Evolutionary conservation across 2,113 vertebrate genomes (phyloP), one percentile per base, ranked within the genome.

Genomic region (Panthera uncia): DNA sequence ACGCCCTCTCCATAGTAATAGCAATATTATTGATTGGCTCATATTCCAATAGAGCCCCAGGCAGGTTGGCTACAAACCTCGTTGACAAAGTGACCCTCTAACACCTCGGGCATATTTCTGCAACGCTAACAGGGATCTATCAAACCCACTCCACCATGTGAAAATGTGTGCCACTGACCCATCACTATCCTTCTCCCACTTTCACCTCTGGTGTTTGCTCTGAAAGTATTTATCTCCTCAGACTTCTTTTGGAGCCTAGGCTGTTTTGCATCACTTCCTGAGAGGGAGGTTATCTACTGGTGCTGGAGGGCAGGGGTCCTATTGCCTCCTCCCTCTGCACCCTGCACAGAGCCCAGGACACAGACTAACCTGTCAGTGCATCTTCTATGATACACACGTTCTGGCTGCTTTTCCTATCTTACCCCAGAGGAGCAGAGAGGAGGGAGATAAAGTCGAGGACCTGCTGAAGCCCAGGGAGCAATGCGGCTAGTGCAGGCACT

Each of bases 401-500:
- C 33, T 48, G 25, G 0, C 12, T 16, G 11, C 12, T 41, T 25
- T 81, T 27, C 41, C 25, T 2, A 1, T 16, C 15, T 45, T 80
- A 52, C 36, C 61, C 68, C 4, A 29, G 74, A 38, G 50, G 27
- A 8, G 7, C 18, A 57, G 36, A 89, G 36, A 14, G 1, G 13
- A 45, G 69, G 33, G 14, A 33, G 1, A 14, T 4, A 16, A 29
- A 38, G 23, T 21, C 3, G 0, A 12, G 16, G 9, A 55, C 61
- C 29, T n/a, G 18, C 63, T 12, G 27, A 12, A 19, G 45, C 14
- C 0, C 55, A 4, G 29, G 11, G 48, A 68, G 19, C 2, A 7
- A 15, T 2, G 76, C 0, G 0, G 10, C 36, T 23, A 0, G 18
- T 29, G 57, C 27, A 74, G 1, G 1, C 0, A 0, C 23, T 3